Evolutionary conservation across 92 coral and sea anemone species (phyloP), one percentile per base, ranked within the genome.

Genomic region (Hydrozoanthus gracilis): DNA sequence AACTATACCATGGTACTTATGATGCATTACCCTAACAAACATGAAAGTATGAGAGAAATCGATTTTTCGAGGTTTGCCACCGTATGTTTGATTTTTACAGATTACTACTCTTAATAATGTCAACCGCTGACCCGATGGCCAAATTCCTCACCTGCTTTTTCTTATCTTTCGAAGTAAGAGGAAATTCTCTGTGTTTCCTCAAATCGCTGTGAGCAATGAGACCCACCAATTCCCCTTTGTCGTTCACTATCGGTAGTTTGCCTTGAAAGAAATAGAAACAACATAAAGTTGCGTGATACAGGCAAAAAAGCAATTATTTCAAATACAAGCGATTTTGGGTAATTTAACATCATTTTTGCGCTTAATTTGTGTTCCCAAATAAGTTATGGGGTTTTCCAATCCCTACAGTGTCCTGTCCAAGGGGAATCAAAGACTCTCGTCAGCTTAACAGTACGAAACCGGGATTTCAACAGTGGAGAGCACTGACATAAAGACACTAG

Each of bases 241-340:
- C 98, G 82, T 96, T 96, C 48, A 96, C 95, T 68, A 96, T 96
- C 13, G 99, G 99, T 20, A 96, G 83, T 78, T 96, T 96, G n/a
- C 93, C 96, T 91, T 76, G 76, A 79, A 73, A 67, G 4, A 60
- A 60, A 60, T 14, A 4, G 11, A 60, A 60, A 60, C 4, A 17
- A 17, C 0, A 60, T 10, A 17, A 14, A 60, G 67, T 60, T 10
- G 67, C 15, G 11, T 12, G 4, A 60, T 60, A 61, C 15, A 4
- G 68, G 17, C 14, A 61, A 10, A 14, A 0, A 11, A 3, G 15
- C 4, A 10, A 20, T 9, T 2, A 6, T 14, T 61, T 61, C 68
- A 61, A 6, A 16, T 10, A 61, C 68, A 61, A 14, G 17, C 17
- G 12, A 7, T 11, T 17, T 2, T 7, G 0, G 39, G 2, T 27